A percentile compares a stretch with the other conserved stretches of the same genome.
These are phyloP conservation scores for Andrena hattorfiana DNA, from an alignment of 2,888 invertebrate species.

Conservation along the genomic window DNA sequence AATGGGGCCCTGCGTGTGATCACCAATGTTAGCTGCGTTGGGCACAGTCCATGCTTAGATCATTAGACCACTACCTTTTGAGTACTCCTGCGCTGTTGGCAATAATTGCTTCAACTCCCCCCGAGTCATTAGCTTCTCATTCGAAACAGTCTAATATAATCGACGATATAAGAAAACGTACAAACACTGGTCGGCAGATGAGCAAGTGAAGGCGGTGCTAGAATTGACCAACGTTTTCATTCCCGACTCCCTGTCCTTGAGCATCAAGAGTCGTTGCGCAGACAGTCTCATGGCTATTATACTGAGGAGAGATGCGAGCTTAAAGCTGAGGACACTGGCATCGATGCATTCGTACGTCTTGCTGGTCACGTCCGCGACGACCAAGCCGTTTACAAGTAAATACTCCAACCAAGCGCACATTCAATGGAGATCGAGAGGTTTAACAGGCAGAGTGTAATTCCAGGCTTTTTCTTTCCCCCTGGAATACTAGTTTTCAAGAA, in stretches of 20 bases:
- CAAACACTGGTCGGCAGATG: constrained; percentile 25
- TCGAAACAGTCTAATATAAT: too few species aligned
- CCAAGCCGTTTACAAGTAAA: constrained; percentile 55
- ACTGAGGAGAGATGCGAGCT: constrained; percentile 49
- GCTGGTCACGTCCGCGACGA: constrained; percentile 44
- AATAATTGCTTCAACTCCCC: too few species aligned
- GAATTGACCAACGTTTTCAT: constrained; percentile 58
- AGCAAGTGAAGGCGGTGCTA: constrained; percentile 55
- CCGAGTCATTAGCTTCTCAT: too few species aligned
- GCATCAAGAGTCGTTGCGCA: constrained; percentile 44
- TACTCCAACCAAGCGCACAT: constrained; percentile 7
- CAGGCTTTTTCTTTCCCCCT: not conserved
- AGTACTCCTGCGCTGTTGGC: too few species aligned
- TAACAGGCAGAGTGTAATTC: not conserved
- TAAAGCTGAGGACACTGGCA: constrained; percentile 53
- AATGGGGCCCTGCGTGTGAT: too few species aligned
- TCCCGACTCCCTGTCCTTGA: constrained; percentile 43
- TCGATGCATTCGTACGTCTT: constrained; percentile 63
- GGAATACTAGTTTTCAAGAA: constrained; percentile 58
- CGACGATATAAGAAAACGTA: not conserved
- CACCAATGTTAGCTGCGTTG: too few species aligned
- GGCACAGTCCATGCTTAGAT: too few species aligned
- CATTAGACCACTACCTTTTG: too few species aligned
- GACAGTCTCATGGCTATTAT: constrained; percentile 58
- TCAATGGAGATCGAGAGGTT: not conserved